A percentile compares a stretch with the other conserved stretches of the same genome.
Evolutionary conservation across 2,888 invertebrate species (phyloP).

Genomic region (Scrobipalpa costella): DNA sequence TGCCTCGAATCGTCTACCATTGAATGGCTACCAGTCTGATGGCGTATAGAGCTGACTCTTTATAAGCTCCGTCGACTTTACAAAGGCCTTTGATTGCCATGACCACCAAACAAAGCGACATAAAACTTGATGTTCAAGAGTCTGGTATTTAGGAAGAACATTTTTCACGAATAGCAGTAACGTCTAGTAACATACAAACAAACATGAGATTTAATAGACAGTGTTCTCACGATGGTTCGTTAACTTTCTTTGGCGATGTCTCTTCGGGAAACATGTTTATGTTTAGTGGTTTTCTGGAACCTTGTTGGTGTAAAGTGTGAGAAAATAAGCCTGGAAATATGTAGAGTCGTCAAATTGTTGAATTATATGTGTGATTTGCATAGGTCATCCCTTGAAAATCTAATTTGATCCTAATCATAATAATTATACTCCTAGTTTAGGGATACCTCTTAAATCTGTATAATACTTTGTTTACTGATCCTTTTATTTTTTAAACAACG

Average conservation of each 20-base stretch:
- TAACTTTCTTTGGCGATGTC: background rate
- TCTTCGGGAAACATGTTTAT: constrained; percentile 3
- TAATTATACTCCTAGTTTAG: too few species aligned
- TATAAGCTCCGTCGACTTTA: constrained; percentile 51
- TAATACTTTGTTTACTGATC: too few species aligned
- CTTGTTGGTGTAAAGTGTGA: too few species aligned
- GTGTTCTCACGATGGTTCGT: constrained; percentile 44
- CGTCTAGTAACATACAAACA: constrained; percentile 41
- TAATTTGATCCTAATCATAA: too few species aligned
- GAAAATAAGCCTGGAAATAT: too few species aligned
- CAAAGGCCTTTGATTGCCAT: constrained; percentile 57
- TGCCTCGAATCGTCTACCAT: constrained; percentile 39
- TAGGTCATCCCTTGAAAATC: too few species aligned
- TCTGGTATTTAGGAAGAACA: constrained; percentile 56
- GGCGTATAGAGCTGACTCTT: constrained; percentile 54
- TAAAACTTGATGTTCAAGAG: constrained; percentile 55
- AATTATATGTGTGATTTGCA: too few species aligned
- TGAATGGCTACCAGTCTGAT: constrained; percentile 39
- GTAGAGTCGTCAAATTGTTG: too few species aligned
- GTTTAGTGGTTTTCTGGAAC: background rate
- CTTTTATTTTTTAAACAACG: too few species aligned
- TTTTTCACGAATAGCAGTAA: constrained; percentile 58
- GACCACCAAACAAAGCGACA: constrained; percentile 67
- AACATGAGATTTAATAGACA: constrained; percentile 39
- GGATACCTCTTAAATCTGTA: too few species aligned